phyloP scores from a whole-genome alignment of 2,797 vertebrate species.

The Borostomias antarcticus region DNA sequence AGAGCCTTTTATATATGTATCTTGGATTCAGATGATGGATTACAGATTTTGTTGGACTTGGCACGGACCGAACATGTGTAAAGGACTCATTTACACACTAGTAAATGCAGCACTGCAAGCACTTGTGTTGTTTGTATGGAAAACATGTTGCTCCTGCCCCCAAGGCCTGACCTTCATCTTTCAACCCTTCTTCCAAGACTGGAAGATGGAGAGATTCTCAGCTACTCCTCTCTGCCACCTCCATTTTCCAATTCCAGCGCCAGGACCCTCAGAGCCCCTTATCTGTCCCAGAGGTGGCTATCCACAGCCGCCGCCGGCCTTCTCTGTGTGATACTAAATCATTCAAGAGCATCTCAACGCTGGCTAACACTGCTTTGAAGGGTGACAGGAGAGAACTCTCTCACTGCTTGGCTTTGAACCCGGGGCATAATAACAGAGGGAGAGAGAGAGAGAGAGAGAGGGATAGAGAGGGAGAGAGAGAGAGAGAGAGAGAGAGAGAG shows the following conservation, averaged over 20 bases:
- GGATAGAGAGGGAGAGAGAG: too few relatives aligned
- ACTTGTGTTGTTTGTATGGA: not conserved
- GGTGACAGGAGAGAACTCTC: slow-evolving; percentile 8
- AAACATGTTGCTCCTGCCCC: not conserved
- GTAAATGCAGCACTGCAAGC: not conserved
- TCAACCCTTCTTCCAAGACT: not conserved
- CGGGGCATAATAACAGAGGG: too few relatives aligned
- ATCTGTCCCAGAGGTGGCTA: slow-evolving; percentile 1
- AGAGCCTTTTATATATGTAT: too few relatives aligned
- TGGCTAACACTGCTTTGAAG: slow-evolving; percentile 8
- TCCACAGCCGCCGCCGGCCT: not conserved
- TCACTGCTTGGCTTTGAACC: not conserved
- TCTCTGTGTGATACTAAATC: slow-evolving; percentile 12
- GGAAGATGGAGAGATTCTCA: not conserved
- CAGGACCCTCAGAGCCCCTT: slow-evolving; percentile 3
- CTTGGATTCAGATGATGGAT: too few relatives aligned
- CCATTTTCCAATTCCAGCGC: slow-evolving; percentile 13
- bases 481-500: too few relatives aligned
- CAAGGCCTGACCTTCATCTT: too few relatives aligned
- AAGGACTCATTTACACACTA: too few relatives aligned
- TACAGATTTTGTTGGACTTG: too few relatives aligned
- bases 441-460: too few relatives aligned
- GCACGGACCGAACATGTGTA: too few relatives aligned
- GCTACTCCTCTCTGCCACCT: slow-evolving; percentile 3
- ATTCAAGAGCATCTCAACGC: slow-evolving; percentile 16